These are phyloP conservation scores for Pollimyrus isidori DNA, from an alignment of 2,113 vertebrate genomes.

Conservation along the genomic window DNA sequence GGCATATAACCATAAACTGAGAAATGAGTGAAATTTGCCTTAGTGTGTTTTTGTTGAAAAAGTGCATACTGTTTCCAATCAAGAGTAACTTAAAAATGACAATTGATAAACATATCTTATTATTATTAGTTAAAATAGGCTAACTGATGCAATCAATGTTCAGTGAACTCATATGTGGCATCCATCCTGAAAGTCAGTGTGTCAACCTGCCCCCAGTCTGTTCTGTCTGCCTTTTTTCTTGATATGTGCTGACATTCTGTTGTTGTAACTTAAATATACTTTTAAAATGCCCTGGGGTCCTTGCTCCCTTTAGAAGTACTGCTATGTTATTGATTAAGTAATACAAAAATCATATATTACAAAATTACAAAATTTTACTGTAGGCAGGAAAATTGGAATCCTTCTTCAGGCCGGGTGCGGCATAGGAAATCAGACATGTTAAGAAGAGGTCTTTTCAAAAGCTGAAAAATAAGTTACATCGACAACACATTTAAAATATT, in stretches of 20 bases:
- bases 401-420: not conserved
- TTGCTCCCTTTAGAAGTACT: not conserved
- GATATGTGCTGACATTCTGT: not conserved
- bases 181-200: too few relatives aligned
- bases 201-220: not conserved
- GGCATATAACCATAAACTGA: too few relatives aligned
- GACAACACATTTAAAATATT: not conserved
- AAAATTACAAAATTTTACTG: not conserved
- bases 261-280: not conserved
- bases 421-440: not conserved
- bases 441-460: not conserved
- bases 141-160: not conserved
- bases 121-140: not conserved
- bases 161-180: not conserved
- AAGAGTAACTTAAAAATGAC: not conserved
- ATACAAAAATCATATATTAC: not conserved
- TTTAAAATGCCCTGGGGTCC: not conserved
- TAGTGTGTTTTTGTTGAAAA: not conserved
- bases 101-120: not conserved
- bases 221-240: not conserved
- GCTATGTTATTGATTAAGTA: not conserved
- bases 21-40: too few relatives aligned
- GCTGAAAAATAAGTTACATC: not conserved
- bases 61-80: not conserved
- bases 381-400: not conserved